Evolutionary conservation across 2,113 vertebrate species (phyloP).

Genomic region (Apteryx owenii): DNA sequence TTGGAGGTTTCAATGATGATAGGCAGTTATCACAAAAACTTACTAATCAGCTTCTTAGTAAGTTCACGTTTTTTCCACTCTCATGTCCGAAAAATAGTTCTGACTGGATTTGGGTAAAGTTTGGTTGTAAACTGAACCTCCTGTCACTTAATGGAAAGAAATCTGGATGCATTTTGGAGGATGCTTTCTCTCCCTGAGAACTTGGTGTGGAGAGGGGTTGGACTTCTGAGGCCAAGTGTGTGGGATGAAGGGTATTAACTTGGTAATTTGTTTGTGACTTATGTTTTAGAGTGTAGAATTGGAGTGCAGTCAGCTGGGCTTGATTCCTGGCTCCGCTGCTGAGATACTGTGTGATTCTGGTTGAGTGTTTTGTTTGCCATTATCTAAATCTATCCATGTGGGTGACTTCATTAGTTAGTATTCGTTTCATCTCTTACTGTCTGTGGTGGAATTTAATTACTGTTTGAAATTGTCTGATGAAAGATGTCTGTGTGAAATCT

Average conservation of each 20-base stretch:
- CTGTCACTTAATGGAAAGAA: not conserved
- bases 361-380: not conserved
- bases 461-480: not conserved
- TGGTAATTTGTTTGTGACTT: not conserved
- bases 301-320: not conserved
- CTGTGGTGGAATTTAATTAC: not conserved
- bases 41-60: slow-evolving; percentile 92
- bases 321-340: not conserved
- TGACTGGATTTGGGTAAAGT: slow-evolving; percentile 1
- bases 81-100: not conserved
- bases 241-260: not conserved
- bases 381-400: not conserved
- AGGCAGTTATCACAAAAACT: slow-evolving; percentile 89
- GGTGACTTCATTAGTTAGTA: not conserved
- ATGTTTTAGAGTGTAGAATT: rapidly evolving
- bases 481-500: not conserved
- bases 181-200: not conserved
- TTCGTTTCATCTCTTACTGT: not conserved
- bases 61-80: slow-evolving; percentile 48
- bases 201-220: not conserved
- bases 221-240: not conserved
- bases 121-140: not conserved
- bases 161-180: not conserved
- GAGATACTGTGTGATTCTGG: rapidly evolving
- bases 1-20: slow-evolving; percentile 97